These are phyloP conservation scores for Zaprionus taronus DNA, from an alignment of 1,140 invertebrate species.

Conservation along the genomic window DNA sequence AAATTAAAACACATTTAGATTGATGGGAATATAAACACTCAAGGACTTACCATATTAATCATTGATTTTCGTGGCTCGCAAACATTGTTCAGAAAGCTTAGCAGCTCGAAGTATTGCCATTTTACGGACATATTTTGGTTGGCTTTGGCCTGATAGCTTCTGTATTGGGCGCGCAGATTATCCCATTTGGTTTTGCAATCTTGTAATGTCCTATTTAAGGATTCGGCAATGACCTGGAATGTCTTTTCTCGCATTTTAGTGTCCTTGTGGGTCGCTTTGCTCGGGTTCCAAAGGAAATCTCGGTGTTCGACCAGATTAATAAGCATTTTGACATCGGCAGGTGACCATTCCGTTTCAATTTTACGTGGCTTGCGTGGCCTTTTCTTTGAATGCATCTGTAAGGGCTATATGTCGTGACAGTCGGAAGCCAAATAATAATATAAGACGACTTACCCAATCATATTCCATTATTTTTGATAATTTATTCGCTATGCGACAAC, in stretches of 20 bases:
- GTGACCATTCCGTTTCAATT: conserved; percentile 32
- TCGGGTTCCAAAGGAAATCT: conserved; percentile 18
- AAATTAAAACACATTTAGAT: background rate
- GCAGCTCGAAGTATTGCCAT: conserved; percentile 31
- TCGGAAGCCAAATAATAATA: background rate
- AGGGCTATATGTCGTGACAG: background rate
- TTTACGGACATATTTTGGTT: conserved; percentile 21
- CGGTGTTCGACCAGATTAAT: conserved; percentile 27
- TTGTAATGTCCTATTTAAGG: conserved; percentile 1
- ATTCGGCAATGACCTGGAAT: conserved; percentile 19
- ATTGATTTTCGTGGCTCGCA: conserved; percentile 21
- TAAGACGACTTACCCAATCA: conserved; percentile 8
- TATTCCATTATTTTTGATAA: conserved; percentile 12
- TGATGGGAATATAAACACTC: background rate
- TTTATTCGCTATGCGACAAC: conserved; percentile 1
- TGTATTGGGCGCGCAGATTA: conserved; percentile 38
- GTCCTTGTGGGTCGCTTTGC: conserved; percentile 12
- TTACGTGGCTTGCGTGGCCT: conserved; percentile 3
- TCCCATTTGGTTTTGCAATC: conserved; percentile 48
- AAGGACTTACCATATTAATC: background rate
- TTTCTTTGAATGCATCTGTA: conserved; percentile 25
- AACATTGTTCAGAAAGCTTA: conserved; percentile 18
- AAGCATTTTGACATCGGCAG: conserved; percentile 27
- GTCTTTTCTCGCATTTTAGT: conserved; percentile 15
- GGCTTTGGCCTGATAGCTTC: conserved; percentile 29